Evolutionary conservation across 2,113 vertebrate genomes (phyloP), one percentile per base, ranked within the genome.

Genomic region (Indicator maculatus): DNA sequence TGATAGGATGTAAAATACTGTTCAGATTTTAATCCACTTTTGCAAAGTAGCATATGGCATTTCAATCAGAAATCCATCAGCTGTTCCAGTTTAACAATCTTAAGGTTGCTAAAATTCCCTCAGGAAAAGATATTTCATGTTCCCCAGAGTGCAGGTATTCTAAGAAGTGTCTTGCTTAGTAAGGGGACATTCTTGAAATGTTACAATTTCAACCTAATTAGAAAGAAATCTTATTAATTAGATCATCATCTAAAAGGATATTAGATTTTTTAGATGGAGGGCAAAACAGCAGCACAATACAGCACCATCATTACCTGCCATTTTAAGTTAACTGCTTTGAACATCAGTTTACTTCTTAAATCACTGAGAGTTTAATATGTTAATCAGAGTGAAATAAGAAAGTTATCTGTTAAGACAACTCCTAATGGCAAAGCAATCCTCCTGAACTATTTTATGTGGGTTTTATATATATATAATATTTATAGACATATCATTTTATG

Each of bases 121-220:
- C 38, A 30, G 97, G 95, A 95, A 95, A 87, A 94, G 90, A 64
- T 73, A 97, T 71, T 47, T 73, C 63, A 59, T 36, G 74, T 96
- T 95, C 96, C 93, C 83, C 80, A 96, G 89, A 92, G 86, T 1
- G 0, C 56, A 96, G 83, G 86, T 95, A 95, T 91, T 96, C 65
- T 91, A 95, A 93, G 91, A 96, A 92, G 63, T 94, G 85, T 90
- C 78, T 96, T 93, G 93, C 52, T 96, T 88, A 96, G 75, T 52
- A 95, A 88, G 89, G 73, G 94, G 93, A 96, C 92, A 88, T 90
- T 93, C 64, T 90, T 1, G 1, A 98, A 96, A 97, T 95, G 90
- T 86, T 97, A 92, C 86, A 53, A 95, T 96, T 97, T 95, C 95
- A 97, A 97, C 90, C 90, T 96, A 97, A 96, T 97, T 97, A 96